Evolutionary conservation across 2,888 invertebrate species (phyloP).

Genomic region (Petrolisthes manimaculis): DNA sequence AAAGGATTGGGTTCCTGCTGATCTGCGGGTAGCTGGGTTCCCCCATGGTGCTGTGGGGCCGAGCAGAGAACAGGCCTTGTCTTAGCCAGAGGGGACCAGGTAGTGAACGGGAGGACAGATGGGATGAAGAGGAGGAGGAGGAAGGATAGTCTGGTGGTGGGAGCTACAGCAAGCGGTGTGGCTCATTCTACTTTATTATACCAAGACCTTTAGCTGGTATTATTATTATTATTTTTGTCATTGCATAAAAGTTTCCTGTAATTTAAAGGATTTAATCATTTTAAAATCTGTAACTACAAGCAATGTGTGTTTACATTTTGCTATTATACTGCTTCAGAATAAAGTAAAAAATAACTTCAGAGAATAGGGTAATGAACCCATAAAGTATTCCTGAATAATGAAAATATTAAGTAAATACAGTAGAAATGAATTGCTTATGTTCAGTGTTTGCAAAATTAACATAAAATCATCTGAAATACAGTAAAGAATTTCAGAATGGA

Average conservation of each 20-base stretch:
- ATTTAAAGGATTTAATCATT: not conserved
- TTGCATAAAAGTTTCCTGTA: not conserved
- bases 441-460: no score
- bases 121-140: slow-evolving; percentile 13
- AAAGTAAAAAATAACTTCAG: not conserved
- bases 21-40: slow-evolving; percentile 68
- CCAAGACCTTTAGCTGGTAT: not conserved
- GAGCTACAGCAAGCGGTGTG: slow-evolving; percentile 29
- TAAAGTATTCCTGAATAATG: no score
- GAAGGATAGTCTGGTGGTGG: slow-evolving; percentile 16
- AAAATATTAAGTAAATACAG: no score
- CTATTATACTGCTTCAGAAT: not conserved
- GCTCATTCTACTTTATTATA: not conserved
- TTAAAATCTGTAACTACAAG: not conserved
- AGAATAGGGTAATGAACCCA: not conserved
- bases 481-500: no score
- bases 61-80: slow-evolving; percentile 49
- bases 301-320: not conserved
- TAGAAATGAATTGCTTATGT: no score
- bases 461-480: no score
- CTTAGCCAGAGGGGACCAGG: slow-evolving; percentile 35
- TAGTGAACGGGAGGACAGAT: not conserved
- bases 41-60: slow-evolving; percentile 57
- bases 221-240: no score
- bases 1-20: slow-evolving; percentile 79